Percentiles rank a stretch among this genome's conserved stretches.
phyloP scores from a whole-genome alignment of 1,140 invertebrate species.

The Sinonovacula constricta region DNA sequence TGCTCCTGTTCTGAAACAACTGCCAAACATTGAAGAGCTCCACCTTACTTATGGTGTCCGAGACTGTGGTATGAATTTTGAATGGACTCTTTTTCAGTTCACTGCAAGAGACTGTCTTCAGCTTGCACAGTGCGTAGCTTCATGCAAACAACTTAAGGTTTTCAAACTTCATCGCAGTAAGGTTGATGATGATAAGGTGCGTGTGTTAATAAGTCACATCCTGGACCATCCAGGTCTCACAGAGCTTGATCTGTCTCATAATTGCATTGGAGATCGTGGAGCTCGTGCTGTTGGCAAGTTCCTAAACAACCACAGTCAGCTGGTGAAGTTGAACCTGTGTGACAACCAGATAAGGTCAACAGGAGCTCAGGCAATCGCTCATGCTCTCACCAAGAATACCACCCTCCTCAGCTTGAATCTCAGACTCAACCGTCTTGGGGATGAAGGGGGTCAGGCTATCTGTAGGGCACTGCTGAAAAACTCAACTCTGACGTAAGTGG shows the following conservation, averaged over 20 bases:
- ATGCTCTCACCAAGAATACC: constrained; percentile 76
- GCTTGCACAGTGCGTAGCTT: constrained; percentile 76
- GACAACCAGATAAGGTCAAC: constrained; percentile 76
- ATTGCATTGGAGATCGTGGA: constrained; percentile 77
- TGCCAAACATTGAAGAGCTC: constrained; percentile 76
- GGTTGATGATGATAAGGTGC: constrained; percentile 76
- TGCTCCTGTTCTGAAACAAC: constrained; percentile 68
- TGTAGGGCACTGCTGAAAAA: constrained; percentile 75
- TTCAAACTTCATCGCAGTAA: constrained; percentile 74
- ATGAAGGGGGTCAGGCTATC: constrained; percentile 78
- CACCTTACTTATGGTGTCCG: constrained; percentile 76
- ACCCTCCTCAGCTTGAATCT: constrained; percentile 72
- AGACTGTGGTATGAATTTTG: constrained; percentile 80
- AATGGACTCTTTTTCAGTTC: constrained; percentile 79
- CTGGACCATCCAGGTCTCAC: constrained; percentile 75
- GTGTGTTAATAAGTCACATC: constrained; percentile 77
- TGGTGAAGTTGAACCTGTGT: constrained; percentile 74
- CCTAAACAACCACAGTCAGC: constrained; percentile 76
- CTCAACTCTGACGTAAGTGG: constrained; percentile 60
- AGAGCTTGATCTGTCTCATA: constrained; percentile 78
- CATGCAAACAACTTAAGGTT: constrained; percentile 72
- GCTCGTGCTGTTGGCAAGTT: constrained; percentile 78
- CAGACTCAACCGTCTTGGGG: constrained; percentile 76
- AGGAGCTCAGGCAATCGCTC: constrained; percentile 78
- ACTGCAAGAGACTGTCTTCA: constrained; percentile 77